A percentile compares a stretch with the other conserved stretches of the same genome.
Conservation (phyloP, 2,888 invertebrate species). For the Dorcus parallelipipedus region DNA sequence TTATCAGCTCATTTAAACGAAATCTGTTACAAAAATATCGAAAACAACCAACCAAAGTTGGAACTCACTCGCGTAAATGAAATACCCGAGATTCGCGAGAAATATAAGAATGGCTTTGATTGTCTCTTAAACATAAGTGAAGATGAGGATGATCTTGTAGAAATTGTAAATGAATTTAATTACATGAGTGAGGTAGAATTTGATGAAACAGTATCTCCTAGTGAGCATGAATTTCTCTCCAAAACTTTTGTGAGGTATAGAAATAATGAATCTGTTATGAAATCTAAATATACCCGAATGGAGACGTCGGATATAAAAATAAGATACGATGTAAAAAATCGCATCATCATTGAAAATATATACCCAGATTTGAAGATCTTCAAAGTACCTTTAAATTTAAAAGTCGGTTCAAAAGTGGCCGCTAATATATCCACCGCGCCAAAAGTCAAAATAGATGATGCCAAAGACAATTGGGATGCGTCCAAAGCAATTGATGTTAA, state of each 20-base stretch:
- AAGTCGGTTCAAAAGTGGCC: constrained; percentile 7
- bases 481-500: background rate
- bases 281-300: too few species aligned
- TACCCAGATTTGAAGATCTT: constrained; percentile 11
- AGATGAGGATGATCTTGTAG: background rate
- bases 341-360: constrained; percentile 16
- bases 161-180: background rate
- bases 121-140: background rate
- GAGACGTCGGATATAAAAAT: too few species aligned
- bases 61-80: constrained; percentile 11
- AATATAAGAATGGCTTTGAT: constrained; percentile 14
- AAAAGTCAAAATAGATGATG: background rate
- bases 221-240: background rate
- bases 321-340: background rate
- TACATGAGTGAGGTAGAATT: constrained; percentile 10
- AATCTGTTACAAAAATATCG: constrained; percentile 13
- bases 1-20: constrained; percentile 7
- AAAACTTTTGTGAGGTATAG: too few species aligned
- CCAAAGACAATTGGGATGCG: constrained; percentile 8
- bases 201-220: constrained; percentile 6
- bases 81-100: constrained; percentile 3
- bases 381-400: constrained; percentile 13
- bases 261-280: too few species aligned
- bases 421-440: constrained; percentile 11
- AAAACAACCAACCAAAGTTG: constrained; percentile 5